A percentile compares a stretch with the other conserved stretches of the same genome.
These are phyloP conservation scores for Tricholaema leucomelas DNA, from an alignment of 2,113 vertebrate genomes.

Conservation along the genomic window DNA sequence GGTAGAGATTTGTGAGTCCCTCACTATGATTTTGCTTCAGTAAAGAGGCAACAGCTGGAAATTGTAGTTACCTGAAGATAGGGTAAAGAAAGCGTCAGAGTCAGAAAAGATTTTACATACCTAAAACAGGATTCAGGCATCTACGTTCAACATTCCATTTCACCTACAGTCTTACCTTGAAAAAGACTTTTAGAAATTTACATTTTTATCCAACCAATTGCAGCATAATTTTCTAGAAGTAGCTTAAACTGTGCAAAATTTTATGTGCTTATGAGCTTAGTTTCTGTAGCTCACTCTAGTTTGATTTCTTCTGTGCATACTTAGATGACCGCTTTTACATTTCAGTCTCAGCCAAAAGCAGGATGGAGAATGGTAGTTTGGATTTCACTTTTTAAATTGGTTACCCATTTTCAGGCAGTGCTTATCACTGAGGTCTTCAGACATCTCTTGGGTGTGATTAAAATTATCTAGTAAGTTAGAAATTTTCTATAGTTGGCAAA, in stretches of 20 bases:
- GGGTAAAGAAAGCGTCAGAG: not conserved
- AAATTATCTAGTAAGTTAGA: not conserved
- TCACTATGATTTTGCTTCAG: not conserved
- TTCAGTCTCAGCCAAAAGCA: not conserved
- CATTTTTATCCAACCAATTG: not conserved
- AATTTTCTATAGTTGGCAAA: not conserved
- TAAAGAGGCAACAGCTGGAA: not conserved
- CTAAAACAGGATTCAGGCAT: not conserved
- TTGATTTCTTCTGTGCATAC: slow-evolving; percentile 11
- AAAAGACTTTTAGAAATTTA: not conserved
- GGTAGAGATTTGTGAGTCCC: not conserved
- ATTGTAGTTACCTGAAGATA: not conserved
- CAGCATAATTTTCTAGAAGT: not conserved
- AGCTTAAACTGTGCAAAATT: not conserved
- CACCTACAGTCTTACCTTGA: not conserved
- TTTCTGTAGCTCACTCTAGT: not conserved
- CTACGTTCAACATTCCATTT: not conserved
- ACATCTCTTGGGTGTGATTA: not conserved
- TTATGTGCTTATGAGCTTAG: not conserved
- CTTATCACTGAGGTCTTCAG: not conserved
- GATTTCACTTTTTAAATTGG: not conserved
- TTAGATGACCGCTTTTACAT: slow-evolving; percentile 3
- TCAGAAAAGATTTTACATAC: not conserved
- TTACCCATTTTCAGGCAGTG: not conserved
- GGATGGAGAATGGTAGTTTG: not conserved